Evolutionary conservation across 1,140 invertebrate species (phyloP).

Genomic region (Druon quercuslanigerum): DNA sequence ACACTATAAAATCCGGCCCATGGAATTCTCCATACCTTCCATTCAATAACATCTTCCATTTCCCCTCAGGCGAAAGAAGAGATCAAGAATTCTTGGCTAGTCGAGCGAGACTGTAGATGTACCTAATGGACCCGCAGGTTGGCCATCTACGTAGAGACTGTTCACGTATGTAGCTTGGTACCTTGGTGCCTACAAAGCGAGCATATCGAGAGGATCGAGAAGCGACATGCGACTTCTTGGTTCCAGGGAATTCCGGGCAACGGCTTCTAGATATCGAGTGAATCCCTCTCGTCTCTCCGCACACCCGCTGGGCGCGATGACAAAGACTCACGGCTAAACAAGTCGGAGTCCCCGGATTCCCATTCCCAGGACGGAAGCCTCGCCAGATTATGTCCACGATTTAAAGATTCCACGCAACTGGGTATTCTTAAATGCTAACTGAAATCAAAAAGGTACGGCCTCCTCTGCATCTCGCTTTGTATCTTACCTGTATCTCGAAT

Average conservation of each 20-base stretch:
- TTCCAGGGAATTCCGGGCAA: constrained; percentile 21
- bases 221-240: neutral
- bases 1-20: neutral
- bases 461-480: constrained; percentile 8
- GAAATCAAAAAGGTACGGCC: constrained; percentile 13
- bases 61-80: neutral
- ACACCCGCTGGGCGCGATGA: constrained; percentile 26
- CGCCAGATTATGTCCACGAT: constrained; percentile 30
- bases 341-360: constrained; percentile 6
- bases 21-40: too few relatives aligned
- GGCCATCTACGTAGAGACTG: neutral
- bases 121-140: constrained; percentile 17
- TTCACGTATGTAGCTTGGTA: neutral
- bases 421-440: constrained; percentile 12
- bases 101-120: constrained; percentile 5
- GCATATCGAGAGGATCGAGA: constrained; percentile 10
- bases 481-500: constrained; percentile 25
- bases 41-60: too few relatives aligned
- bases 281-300: constrained; percentile 17
- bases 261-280: constrained; percentile 25
- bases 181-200: neutral
- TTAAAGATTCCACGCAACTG: constrained; percentile 19
- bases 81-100: constrained; percentile 11
- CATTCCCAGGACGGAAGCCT: constrained; percentile 13
- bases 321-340: constrained; percentile 10